Conservation (phyloP, 2,113 vertebrate species). For the Puffinus mauretanicus region DNA sequence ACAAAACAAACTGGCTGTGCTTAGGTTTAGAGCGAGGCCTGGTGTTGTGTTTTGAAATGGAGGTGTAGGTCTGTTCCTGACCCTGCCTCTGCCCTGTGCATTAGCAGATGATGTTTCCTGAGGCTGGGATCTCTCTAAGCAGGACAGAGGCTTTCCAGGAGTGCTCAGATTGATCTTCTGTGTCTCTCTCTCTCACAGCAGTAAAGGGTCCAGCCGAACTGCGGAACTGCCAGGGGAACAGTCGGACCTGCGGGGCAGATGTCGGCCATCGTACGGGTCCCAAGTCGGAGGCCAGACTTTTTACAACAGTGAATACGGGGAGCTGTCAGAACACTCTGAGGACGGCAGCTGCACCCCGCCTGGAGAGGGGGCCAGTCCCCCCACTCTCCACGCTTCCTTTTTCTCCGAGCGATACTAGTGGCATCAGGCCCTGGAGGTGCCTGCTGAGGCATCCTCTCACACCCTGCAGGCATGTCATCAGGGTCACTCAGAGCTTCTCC, state of each 20-base stretch:
- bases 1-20: not conserved
- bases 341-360: conserved; percentile 54
- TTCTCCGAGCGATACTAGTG: conserved; percentile 69
- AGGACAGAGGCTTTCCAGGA: not conserved
- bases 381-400: conserved; percentile 46
- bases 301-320: conserved; percentile 95
- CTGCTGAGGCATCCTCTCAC: not conserved
- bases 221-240: conserved; percentile 70
- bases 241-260: conserved; percentile 65
- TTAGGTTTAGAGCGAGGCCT: not conserved
- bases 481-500: conserved; percentile 26
- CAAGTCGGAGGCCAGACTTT: conserved; percentile 89
- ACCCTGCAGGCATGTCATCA: not conserved
- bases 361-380: conserved; percentile 58
- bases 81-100: not conserved
- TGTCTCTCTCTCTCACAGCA: conserved; percentile 61
- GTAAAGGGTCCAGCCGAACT: conserved; percentile 76
- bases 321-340: conserved; percentile 80
- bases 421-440: not conserved
- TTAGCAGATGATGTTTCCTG: not conserved
- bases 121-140: not conserved
- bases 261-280: conserved; percentile 71
- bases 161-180: not conserved
- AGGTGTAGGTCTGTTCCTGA: not conserved
- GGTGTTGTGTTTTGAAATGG: not conserved